Percentiles rank a stretch among this genome's conserved stretches.
These are phyloP conservation scores for Boloria selene DNA, from an alignment of 2,888 invertebrate genomes.

Conservation along the genomic window DNA sequence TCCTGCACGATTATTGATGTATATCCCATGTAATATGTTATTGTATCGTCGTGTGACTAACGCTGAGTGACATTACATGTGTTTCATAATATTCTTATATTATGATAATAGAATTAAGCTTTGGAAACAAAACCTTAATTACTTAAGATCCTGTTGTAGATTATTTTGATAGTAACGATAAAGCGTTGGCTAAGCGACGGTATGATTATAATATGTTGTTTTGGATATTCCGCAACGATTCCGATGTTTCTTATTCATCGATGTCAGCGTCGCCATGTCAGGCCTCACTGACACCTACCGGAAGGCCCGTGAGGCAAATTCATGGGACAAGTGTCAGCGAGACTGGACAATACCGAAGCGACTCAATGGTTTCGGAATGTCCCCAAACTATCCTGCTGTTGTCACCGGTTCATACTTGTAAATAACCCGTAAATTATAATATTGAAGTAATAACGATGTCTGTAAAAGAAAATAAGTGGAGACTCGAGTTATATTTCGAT, in stretches of 20 bases:
- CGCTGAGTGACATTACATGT: neutral
- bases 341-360: too few species aligned
- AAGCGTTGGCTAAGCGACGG: neutral
- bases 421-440: neutral
- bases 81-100: too few species aligned
- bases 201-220: neutral
- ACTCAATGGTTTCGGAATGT: neutral
- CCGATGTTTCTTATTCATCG: neutral
- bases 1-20: neutral
- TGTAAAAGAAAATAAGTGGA: too few species aligned
- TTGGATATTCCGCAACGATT: neutral
- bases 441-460: too few species aligned
- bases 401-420: neutral
- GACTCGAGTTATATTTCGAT: too few species aligned
- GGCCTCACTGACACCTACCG: neutral
- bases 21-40: neutral
- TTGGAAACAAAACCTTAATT: too few species aligned
- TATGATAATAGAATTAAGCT: neutral
- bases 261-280: neutral
- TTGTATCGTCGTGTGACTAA: conserved; percentile 9
- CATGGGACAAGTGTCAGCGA: conserved; percentile 6
- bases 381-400: neutral
- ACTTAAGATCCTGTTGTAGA: neutral
- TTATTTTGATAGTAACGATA: neutral
- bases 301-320: neutral